Percentiles rank a stretch among this genome's conserved stretches.
Conservation (phyloP, 2,113 vertebrate genomes). For the human (Homo sapiens) region DNA sequence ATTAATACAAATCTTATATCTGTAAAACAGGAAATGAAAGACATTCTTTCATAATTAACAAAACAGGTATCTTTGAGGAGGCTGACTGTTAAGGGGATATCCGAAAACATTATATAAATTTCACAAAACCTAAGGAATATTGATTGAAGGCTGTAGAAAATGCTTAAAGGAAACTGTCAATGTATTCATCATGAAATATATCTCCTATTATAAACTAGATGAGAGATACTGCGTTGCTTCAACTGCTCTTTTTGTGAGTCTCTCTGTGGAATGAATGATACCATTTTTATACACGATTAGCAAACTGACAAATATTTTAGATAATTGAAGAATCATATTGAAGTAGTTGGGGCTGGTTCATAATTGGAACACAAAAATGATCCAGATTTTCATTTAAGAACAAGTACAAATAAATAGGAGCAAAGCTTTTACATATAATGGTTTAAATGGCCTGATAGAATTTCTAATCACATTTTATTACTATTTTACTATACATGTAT, state of each 20-base stretch:
- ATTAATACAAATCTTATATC: not conserved
- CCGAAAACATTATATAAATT: not conserved
- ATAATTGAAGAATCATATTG: slow-evolving; percentile 8
- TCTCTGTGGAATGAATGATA: not conserved
- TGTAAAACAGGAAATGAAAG: not conserved
- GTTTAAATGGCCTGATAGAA: not conserved
- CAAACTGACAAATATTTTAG: slow-evolving; percentile 41
- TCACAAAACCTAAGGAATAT: slow-evolving; percentile 16
- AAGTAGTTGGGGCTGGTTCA: not conserved
- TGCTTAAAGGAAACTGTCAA: not conserved
- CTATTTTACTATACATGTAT: not conserved
- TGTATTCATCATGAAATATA: not conserved
- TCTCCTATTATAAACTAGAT: not conserved
- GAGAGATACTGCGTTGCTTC: not conserved
- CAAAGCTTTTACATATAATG: slow-evolving; percentile 6
- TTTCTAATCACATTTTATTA: not conserved
- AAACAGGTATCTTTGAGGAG: not conserved
- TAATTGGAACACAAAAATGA: not conserved
- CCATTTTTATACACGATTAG: not conserved
- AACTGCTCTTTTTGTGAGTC: not conserved
- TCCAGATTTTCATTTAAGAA: not conserved
- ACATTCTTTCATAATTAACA: not conserved
- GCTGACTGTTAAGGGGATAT: not conserved
- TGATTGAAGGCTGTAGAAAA: not conserved
- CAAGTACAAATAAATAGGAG: not conserved